Base-by-base conservation (phyloP, 2,113 vertebrate genomes). In the Ancistrus triradiatus region DNA sequence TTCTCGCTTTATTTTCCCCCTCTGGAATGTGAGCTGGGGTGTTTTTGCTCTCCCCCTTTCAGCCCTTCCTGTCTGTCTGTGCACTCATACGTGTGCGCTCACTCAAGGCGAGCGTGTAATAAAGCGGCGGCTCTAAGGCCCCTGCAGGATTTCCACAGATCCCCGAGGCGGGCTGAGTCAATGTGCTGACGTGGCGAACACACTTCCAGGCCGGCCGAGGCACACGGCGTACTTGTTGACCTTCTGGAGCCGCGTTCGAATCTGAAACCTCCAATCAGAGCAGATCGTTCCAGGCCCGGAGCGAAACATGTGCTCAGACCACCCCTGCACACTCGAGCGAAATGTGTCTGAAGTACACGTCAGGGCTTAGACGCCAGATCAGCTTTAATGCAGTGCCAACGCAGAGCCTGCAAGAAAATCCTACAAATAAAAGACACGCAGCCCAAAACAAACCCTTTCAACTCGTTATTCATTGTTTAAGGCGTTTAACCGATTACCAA, bases 151-250 rank as follows among this genome's bases (percentile, higher is more conserved):
- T 53, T 52, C 25, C 11, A 47, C 27, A 14, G 11, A 60, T 27
- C 43, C 63, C 53, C 24, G 21, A 37, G 58, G 53, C 27, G 14
- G 63, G 52, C 17, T 28, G 17, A 2, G 27, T 63, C 62, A 60
- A 65, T 72, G 59, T 68, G 79, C 78, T 79, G 79, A 79, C n/a
- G 64, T 69, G 53, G 73, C 55, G 51, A 19, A 61, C 42, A 21
- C 13, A 2, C 33, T 3, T 59, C 48, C 44, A 42, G 35, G 35
- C 35, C 35, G 35, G 35, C 11, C 4, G 10, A 38, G 35, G 35
- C 35, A 38, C 58, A 21, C 17, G 10, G 52, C 52, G 7, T 55
- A 55, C 18, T 31, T 56, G 52, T 10, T 40, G 25, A 57, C 53
- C 53, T 57, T 57, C 53, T 14, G 6, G 24, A 55, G 52, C 33